phyloP scores from a whole-genome alignment of 2,113 vertebrate species.

The Isurus oxyrinchus region DNA sequence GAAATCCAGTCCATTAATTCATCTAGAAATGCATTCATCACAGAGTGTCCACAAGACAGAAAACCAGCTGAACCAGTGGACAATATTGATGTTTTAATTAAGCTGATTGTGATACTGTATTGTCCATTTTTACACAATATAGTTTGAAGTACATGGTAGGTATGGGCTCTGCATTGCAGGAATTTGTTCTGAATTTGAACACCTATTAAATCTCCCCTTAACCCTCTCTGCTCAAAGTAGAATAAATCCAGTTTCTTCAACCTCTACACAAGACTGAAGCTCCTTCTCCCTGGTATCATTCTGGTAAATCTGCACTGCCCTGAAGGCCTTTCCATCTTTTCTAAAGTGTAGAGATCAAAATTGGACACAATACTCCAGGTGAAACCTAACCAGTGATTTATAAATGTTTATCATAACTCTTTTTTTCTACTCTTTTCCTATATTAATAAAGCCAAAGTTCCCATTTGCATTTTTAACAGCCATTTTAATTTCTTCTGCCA shows the following conservation, averaged over 20 bases:
- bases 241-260: not conserved
- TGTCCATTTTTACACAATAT: too few species aligned
- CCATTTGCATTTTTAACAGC: not conserved
- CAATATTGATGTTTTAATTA: too few species aligned
- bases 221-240: not conserved
- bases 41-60: too few species aligned
- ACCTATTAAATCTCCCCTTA: not conserved
- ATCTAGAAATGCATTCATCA: not conserved
- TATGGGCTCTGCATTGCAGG: too few species aligned
- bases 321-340: not conserved
- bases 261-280: not conserved
- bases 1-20: not conserved
- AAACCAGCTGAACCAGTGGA: too few species aligned
- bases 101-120: too few species aligned
- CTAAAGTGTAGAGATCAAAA: not conserved
- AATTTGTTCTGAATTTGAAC: not conserved
- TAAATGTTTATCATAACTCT: too few species aligned
- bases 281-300: not conserved
- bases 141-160: too few species aligned
- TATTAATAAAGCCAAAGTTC: not conserved
- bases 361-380: not conserved
- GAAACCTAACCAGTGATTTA: too few species aligned
- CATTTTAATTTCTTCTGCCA: not conserved
- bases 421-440: not conserved
- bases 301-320: not conserved